A percentile compares a stretch with the other conserved stretches of the same genome.
Conservation (phyloP, 2,113 vertebrate species). For the Etheostoma cragini region DNA sequence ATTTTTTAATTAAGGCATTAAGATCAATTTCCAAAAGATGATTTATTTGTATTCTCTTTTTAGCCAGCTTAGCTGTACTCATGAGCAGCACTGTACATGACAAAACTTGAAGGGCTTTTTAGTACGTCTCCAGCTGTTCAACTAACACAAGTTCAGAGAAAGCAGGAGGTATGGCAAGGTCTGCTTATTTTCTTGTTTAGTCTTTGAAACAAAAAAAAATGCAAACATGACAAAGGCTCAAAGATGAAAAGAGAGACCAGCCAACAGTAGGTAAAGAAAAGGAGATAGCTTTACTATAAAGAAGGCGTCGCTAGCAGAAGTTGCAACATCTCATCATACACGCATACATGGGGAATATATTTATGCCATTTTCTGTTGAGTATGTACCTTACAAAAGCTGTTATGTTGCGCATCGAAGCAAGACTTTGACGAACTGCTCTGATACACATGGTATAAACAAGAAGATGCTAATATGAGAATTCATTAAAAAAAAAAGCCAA, state of each 20-base stretch:
- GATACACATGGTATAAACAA: slow-evolving; percentile 66
- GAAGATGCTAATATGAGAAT: slow-evolving; percentile 59
- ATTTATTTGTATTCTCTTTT: no score
- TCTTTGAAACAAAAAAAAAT: not conserved
- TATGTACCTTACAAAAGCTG: slow-evolving; percentile 80
- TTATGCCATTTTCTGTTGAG: slow-evolving; percentile 73
- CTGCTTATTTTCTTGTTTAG: not conserved
- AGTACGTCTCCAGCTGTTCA: not conserved
- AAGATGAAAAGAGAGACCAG: slow-evolving; percentile 50
- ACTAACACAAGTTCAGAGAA: not conserved
- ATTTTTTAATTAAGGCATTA: no score
- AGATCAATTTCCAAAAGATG: no score
- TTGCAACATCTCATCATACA: slow-evolving; percentile 85
- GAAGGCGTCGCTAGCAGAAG: slow-evolving; percentile 84
- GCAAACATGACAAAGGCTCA: not conserved
- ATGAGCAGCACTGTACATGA: not conserved
- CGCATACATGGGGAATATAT: slow-evolving; percentile 85
- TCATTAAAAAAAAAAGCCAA: slow-evolving; percentile 52
- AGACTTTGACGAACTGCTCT: slow-evolving; percentile 70
- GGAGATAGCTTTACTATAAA: slow-evolving; percentile 87
- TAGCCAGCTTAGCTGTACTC: no score
- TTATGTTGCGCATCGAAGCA: slow-evolving; percentile 76
- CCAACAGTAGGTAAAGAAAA: slow-evolving; percentile 80
- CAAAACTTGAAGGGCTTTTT: not conserved
- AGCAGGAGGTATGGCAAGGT: not conserved